Evolutionary conservation across 2,888 invertebrate species (phyloP), one percentile per base, ranked within the genome.

Genomic region (Tuta absoluta): DNA sequence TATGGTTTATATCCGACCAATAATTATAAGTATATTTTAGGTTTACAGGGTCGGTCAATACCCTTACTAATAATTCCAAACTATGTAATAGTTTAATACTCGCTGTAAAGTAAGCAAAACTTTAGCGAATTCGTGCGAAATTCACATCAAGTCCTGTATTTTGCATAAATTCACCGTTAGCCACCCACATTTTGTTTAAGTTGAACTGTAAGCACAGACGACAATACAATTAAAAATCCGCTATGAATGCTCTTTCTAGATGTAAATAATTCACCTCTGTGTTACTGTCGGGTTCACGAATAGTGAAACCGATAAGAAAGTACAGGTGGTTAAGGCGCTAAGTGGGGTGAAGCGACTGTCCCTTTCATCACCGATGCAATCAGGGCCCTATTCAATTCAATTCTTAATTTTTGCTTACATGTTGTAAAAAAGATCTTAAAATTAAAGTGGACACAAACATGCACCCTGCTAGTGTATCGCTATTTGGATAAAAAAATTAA

Each of bases 211-310:
- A 33, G 23, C 7, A 10, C 8, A 8, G 57, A 63, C 57, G 58
- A 59, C 63, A 59, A 59, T 51, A 48, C 48, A 48, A 63, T 63
- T 58, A 63, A 63, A 63, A 63, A 63, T 51, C 59, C 63, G 41
- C 57, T 19, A 41, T 48, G 48, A 63, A 63, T 58, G n/a, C 28
- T 53, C 33, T 17, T 38, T 41, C 41, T 57, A 38, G 45, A 56
- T 56, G 63, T 33, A 56, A 63, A 63, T 58, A 28, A 63, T 58
- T 58, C 12, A 23, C 38, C 28, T 56, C 41, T 21, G 1, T 24
- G 41, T 24, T 56, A 53, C 19, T 11, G 14, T 12, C 21, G 2
- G 63, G 24, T 41, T 41, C 63, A 63, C 24, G 19, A 56, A 19
- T 53, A 21, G 51, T 5, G 51, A 11, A 53, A 12, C 14, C n/a